phyloP scores from a whole-genome alignment of 1,140 invertebrate genomes.

The Gryllus bimaculatus region DNA sequence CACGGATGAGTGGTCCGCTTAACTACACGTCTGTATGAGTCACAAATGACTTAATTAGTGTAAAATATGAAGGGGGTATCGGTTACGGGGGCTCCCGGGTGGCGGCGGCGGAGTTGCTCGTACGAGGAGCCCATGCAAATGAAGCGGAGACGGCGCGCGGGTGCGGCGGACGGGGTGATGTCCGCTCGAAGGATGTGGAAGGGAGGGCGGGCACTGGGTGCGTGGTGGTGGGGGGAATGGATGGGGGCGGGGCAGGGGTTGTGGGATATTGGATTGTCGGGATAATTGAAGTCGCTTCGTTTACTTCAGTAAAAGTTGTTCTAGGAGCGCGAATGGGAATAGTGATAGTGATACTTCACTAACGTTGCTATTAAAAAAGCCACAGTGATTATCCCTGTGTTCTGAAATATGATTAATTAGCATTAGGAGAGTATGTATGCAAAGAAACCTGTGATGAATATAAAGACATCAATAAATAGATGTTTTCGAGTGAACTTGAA shows the following conservation, averaged over 20 bases:
- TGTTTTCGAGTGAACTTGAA: too few relatives aligned
- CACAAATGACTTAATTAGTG: conserved; percentile 5
- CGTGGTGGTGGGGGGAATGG: not conserved
- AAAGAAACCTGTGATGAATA: too few relatives aligned
- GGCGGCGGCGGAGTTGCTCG: not conserved
- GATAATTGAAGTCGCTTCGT: too few relatives aligned
- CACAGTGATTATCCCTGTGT: too few relatives aligned
- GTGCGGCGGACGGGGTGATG: not conserved
- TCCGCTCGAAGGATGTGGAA: not conserved
- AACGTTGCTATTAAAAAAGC: too few relatives aligned
- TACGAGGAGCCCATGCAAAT: not conserved
- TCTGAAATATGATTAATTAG: too few relatives aligned
- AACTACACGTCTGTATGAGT: not conserved
- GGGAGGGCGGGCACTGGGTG: not conserved
- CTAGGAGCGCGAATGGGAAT: too few relatives aligned
- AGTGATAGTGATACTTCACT: too few relatives aligned
- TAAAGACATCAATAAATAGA: too few relatives aligned
- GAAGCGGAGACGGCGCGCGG: not conserved
- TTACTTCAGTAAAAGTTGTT: too few relatives aligned
- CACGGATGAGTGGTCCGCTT: not conserved
- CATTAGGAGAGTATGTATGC: too few relatives aligned
- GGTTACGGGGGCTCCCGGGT: not conserved
- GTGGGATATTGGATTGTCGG: not conserved
- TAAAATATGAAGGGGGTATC: not conserved
- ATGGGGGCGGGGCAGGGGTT: not conserved